Conservation (phyloP, 2,888 invertebrate species). For the Onchidella celtica region DNA sequence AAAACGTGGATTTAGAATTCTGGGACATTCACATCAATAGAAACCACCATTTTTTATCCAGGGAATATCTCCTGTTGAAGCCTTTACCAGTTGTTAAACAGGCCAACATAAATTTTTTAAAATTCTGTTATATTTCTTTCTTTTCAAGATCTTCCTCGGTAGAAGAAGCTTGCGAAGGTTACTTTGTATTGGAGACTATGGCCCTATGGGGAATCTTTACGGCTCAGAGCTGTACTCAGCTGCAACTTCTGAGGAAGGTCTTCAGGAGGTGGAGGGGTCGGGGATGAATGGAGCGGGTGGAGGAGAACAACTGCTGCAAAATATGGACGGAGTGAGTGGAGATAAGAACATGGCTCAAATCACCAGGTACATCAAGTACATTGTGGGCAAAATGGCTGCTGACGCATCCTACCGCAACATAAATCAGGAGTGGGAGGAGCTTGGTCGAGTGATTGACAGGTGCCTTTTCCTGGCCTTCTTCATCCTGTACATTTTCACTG, state of each 20-base stretch:
- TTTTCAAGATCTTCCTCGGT: slow-evolving; percentile 52
- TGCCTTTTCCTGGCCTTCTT: slow-evolving; percentile 55
- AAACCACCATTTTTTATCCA: no score
- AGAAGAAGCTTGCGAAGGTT: slow-evolving; percentile 52
- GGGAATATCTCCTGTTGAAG: no score
- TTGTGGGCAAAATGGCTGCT: slow-evolving; percentile 55
- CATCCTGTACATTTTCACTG: slow-evolving; percentile 52
- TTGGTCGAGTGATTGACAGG: slow-evolving; percentile 55
- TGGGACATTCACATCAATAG: no score
- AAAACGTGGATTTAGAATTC: no score
- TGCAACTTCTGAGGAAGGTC: background rate
- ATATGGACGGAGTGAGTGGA: background rate
- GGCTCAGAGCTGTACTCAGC: slow-evolving; percentile 36
- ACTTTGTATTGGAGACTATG: slow-evolving; percentile 54
- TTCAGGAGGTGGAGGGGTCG: background rate
- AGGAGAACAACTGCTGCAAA: slow-evolving; percentile 25
- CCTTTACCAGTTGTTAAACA: no score
- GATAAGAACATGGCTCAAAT: slow-evolving; percentile 42
- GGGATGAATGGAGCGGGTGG: no score
- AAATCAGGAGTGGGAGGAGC: slow-evolving; percentile 57
- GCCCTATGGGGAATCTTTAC: slow-evolving; percentile 54
- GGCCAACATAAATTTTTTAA: no score
- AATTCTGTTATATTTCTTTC: no score
- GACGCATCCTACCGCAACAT: slow-evolving; percentile 52
- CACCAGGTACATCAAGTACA: slow-evolving; percentile 48